These are phyloP conservation scores for Tricholaema leucomelas DNA, from an alignment of 2,113 vertebrate genomes.

Conservation along the genomic window DNA sequence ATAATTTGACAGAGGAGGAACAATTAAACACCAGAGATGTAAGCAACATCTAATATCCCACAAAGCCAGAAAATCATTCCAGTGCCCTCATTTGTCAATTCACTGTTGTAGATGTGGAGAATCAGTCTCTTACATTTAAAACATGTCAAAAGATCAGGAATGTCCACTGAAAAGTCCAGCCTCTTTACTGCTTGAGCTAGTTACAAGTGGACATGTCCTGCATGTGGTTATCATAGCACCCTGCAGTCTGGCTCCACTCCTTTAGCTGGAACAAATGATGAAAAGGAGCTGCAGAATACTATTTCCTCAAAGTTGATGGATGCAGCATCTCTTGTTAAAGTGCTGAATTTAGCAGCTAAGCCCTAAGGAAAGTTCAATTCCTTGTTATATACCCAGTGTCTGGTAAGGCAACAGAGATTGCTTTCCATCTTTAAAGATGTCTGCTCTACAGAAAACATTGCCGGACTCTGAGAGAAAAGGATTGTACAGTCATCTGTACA, in stretches of 20 bases:
- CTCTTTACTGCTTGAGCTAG: background rate
- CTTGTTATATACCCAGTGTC: no score
- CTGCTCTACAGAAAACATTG: background rate
- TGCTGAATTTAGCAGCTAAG: background rate
- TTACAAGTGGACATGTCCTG: background rate
- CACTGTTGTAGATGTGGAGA: background rate
- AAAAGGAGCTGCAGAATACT: background rate
- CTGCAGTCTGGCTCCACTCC: rapidly evolving
- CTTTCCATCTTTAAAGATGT: background rate
- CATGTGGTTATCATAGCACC: no score
- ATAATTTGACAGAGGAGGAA: background rate
- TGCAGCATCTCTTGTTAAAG: background rate
- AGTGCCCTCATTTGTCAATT: background rate
- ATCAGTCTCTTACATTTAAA: background rate
- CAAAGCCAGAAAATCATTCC: background rate
- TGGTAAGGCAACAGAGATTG: background rate
- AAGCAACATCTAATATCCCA: background rate
- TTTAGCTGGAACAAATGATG: background rate
- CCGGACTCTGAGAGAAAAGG: background rate
- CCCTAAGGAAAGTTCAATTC: background rate
- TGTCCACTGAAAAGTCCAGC: background rate
- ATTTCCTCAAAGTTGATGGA: background rate
- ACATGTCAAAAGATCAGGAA: background rate
- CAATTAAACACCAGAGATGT: background rate
- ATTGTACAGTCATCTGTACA: background rate